Percentiles rank a stretch among this genome's conserved stretches.
Evolutionary conservation across 2,888 invertebrate species (phyloP).

Genomic region (Plagiodera versicolora): DNA sequence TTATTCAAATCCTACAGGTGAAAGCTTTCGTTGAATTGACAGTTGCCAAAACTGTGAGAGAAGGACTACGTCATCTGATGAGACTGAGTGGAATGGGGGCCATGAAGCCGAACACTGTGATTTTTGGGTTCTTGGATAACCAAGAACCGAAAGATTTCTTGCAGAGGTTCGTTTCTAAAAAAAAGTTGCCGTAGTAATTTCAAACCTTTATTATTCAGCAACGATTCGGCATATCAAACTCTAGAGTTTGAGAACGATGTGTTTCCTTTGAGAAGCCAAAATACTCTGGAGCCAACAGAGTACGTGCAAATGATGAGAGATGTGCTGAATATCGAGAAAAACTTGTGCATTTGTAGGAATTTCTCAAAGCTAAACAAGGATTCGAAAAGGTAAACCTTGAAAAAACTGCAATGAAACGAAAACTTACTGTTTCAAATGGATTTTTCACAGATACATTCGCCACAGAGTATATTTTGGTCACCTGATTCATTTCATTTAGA

Average conservation of each 20-base stretch:
- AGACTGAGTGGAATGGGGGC: conserved; percentile 94
- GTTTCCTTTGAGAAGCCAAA: conserved; percentile 59
- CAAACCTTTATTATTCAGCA: too few species aligned
- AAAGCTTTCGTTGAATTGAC: conserved; percentile 97
- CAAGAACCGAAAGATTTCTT: conserved; percentile 77
- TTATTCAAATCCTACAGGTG: conserved; percentile 60
- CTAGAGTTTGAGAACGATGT: conserved; percentile 59
- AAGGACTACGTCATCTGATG: conserved; percentile 90
- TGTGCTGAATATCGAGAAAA: conserved; percentile 90
- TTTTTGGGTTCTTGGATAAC: conserved; percentile 90
- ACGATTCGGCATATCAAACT: conserved; percentile 64
- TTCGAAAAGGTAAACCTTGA: conserved; percentile 64
- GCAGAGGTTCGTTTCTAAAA: conserved; percentile 57
- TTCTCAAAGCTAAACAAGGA: conserved; percentile 82
- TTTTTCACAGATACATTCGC: too few species aligned
- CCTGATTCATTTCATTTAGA: too few species aligned
- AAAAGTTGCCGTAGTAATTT: too few species aligned
- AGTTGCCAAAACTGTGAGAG: conserved; percentile 78
- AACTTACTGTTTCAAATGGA: neutral
- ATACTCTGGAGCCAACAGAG: conserved; percentile 56
- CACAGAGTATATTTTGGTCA: too few species aligned
- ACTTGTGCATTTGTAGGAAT: conserved; percentile 89
- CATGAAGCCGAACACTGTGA: conserved; percentile 98
- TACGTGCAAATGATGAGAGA: conserved; percentile 87
- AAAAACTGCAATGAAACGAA: too few species aligned